Evolutionary conservation across 1,140 invertebrate species (phyloP).

Genomic region (Macrotrachela quadricornifera): DNA sequence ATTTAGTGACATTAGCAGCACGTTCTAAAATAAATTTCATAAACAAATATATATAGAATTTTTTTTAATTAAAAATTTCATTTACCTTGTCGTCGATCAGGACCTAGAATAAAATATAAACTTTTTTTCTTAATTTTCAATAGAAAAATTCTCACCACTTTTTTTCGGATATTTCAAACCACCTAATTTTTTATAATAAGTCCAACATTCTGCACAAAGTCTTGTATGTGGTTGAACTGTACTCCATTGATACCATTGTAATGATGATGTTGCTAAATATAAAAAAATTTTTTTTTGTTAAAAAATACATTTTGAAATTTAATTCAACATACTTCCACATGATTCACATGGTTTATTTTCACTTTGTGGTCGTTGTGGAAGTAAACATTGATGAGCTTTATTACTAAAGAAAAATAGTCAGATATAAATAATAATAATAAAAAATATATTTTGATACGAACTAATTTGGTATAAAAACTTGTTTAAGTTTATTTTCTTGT

Average conservation of each 20-base stretch:
- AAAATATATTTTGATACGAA: too few relatives aligned
- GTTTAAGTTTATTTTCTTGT: constrained; percentile 87
- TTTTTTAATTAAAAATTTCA: too few relatives aligned
- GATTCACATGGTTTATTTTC: constrained; percentile 19
- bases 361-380: constrained; percentile 20
- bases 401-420: constrained; percentile 5
- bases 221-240: constrained; percentile 38
- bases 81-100: too few relatives aligned
- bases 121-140: background rate
- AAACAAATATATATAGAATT: too few relatives aligned
- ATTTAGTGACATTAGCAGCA: constrained; percentile 36
- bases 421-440: too few relatives aligned
- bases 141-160: constrained; percentile 17
- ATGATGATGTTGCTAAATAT: constrained; percentile 32
- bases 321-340: too few relatives aligned
- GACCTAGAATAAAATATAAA: background rate
- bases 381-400: constrained; percentile 20
- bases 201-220: constrained; percentile 77
- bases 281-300: too few relatives aligned
- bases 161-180: constrained; percentile 50
- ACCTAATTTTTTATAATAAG: constrained; percentile 94
- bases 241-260: constrained; percentile 39
- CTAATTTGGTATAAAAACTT: constrained; percentile 92
- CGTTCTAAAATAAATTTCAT: constrained; percentile 24
- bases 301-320: too few relatives aligned